Conservation (phyloP, 2,113 vertebrate genomes). For the Cinclus cinclus region DNA sequence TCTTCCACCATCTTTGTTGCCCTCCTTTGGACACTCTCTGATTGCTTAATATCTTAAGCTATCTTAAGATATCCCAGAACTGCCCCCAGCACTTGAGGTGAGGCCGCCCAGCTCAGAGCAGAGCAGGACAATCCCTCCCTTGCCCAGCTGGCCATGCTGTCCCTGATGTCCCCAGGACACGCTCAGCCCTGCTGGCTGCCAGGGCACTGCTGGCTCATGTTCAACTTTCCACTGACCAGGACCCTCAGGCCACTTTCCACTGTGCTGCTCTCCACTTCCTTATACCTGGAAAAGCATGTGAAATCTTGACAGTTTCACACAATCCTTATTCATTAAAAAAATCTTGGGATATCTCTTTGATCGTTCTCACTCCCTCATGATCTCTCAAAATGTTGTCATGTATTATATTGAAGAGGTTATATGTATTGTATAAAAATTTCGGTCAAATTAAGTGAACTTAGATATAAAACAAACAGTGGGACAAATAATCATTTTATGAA, state of each 20-base stretch:
- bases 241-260: neutral
- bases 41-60: neutral
- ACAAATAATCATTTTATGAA: neutral
- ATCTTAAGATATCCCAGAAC: neutral
- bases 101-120: fast-evolving
- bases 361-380: neutral
- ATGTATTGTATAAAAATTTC: neutral
- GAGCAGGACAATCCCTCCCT: neutral
- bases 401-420: neutral
- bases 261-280: neutral
- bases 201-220: neutral
- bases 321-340: neutral
- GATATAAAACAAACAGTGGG: neutral
- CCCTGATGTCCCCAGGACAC: fast-evolving
- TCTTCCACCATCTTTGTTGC: neutral
- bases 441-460: neutral
- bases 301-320: neutral
- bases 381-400: neutral
- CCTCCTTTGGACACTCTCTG: neutral
- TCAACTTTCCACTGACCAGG: fast-evolving
- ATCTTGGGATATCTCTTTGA: neutral
- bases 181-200: fast-evolving
- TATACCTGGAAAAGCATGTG: neutral
- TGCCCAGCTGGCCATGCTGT: fast-evolving
- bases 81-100: fast-evolving